Percentiles rank a stretch among this genome's conserved stretches.
phyloP scores from a whole-genome alignment of 2,888 invertebrate species.

The Idaea aversata region DNA sequence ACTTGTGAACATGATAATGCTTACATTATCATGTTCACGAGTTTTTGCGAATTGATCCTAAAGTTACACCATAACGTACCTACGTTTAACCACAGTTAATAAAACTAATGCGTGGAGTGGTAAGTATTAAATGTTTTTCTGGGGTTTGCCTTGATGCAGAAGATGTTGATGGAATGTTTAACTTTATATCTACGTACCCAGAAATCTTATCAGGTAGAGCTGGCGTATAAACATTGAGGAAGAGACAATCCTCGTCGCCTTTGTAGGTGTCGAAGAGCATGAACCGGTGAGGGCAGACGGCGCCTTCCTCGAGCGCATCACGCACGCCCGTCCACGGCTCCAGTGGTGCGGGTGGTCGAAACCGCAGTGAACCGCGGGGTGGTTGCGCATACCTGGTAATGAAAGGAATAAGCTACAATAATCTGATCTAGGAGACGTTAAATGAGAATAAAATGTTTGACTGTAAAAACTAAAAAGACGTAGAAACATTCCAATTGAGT shows the following conservation, averaged over 20 bases:
- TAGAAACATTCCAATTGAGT: too few species aligned
- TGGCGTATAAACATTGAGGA: conserved; percentile 85
- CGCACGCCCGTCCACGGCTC: conserved; percentile 82
- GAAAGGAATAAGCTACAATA: background rate
- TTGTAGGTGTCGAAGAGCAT: conserved; percentile 84
- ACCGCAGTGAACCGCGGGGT: conserved; percentile 71
- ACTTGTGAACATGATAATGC: too few species aligned
- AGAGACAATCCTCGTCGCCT: conserved; percentile 84
- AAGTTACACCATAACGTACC: too few species aligned
- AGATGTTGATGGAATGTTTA: background rate
- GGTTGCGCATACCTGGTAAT: conserved; percentile 67
- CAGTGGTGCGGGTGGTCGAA: conserved; percentile 80
- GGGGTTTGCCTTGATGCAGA: too few species aligned
- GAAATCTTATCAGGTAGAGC: conserved; percentile 70
- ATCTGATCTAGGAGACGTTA: background rate
- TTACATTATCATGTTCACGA: too few species aligned
- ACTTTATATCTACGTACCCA: conserved; percentile 48
- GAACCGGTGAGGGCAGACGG: conserved; percentile 86
- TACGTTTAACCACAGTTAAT: too few species aligned
- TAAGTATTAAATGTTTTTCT: too few species aligned
- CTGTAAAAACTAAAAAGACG: too few species aligned
- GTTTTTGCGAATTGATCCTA: too few species aligned
- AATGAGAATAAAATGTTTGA: too few species aligned
- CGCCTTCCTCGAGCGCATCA: conserved; percentile 84
- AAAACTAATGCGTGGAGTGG: too few species aligned